Evolutionary conservation across 2,888 invertebrate species (phyloP).

Genomic region (Empis livida): DNA sequence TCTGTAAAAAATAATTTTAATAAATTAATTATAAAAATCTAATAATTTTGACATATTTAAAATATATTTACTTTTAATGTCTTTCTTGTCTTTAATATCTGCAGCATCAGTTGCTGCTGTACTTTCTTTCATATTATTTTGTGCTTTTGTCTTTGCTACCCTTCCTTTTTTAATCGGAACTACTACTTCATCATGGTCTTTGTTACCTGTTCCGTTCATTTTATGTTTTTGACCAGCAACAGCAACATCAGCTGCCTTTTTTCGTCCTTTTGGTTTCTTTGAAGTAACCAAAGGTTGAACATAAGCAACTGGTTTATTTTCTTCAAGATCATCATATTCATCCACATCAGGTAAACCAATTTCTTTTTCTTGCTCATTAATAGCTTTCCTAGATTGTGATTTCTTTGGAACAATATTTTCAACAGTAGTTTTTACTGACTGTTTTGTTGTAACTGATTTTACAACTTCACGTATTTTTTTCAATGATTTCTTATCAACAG

Average conservation of each 20-base stretch:
- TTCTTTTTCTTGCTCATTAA: background rate
- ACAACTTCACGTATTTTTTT: background rate
- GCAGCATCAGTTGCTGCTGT: background rate
- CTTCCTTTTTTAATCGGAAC: slow-evolving; percentile 1
- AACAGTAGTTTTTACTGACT: no score
- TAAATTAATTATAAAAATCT: background rate
- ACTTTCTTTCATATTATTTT: no score
- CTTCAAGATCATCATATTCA: slow-evolving; percentile 1
- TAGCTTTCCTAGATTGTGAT: no score
- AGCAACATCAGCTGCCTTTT: no score
- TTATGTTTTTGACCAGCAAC: no score
- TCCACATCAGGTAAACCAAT: background rate
- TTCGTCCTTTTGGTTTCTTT: no score
- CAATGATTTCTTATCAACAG: background rate
- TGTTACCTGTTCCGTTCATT: slow-evolving; percentile 8
- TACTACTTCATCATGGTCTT: background rate
- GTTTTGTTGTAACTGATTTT: background rate
- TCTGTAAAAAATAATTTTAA: background rate
- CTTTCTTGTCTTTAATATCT: background rate
- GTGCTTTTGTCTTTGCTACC: slow-evolving; percentile 5
- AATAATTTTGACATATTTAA: no score
- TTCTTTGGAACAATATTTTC: no score
- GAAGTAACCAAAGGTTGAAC: no score
- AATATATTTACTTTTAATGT: background rate
- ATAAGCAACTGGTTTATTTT: background rate